Evolutionary conservation across 2,797 vertebrate species (phyloP), one percentile per base, ranked within the genome.

Genomic region (Steatocranus sp.): DNA sequence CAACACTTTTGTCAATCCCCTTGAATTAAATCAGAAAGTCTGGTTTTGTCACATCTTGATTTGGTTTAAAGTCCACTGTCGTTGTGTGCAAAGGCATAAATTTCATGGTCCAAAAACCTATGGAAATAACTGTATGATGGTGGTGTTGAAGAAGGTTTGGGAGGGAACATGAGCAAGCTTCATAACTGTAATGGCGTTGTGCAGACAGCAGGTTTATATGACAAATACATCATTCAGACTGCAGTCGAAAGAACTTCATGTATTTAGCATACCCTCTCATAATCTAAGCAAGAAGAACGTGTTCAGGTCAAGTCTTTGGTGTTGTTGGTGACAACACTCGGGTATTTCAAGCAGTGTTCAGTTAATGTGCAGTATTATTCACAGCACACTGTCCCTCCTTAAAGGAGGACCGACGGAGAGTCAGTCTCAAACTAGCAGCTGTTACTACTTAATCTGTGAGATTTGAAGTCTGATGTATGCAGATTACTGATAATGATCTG

Each of bases 351-450:
- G 81, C 94, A 92, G 93, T 93, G 92, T 94, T 94, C 78, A 82
- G 86, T 74, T 87, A 78, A 25, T 50, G 86, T 95, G 91, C 93
- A 95, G 93, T 95, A 94, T 95, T 94, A 82, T 75, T 81, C 20
- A 27, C 27, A 20, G 75, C 78, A 17, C 18, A 32, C 25, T 4
- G 23, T 1, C 41, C 20, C 32, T 56, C 49, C 23, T 70, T 0
- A 15, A 20, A 70, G 68, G 18, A 25, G 23, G 30, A 41, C 30
- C 30, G 27, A 1, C 27, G 6, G 6, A 20, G 32, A 61, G 10
- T n/a, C 18, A 0, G 4, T 34, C 56, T 32, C 17, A 11, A 11
- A 61, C 56, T n/a, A 61, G 30, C 10, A 34, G 56, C 9, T n/a
- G 30, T 61, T 34, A 0, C 27, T 18, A 32, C 58, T 63, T 63